Percentiles rank a stretch among this genome's conserved stretches.
These are phyloP conservation scores for Steatornis caripensis DNA, from an alignment of 2,113 vertebrate genomes.

Conservation along the genomic window DNA sequence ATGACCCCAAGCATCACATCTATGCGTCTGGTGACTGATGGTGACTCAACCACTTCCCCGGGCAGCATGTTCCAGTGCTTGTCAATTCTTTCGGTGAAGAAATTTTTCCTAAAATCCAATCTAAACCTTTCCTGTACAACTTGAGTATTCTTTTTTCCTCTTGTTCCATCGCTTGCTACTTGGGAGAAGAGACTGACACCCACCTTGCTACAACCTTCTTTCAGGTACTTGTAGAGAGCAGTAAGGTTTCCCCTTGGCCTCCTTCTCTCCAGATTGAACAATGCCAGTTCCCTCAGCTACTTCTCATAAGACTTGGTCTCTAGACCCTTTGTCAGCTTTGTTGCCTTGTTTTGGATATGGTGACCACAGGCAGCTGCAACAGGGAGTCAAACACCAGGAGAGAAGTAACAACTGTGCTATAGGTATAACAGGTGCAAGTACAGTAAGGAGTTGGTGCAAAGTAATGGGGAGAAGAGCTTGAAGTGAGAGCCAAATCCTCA, in stretches of 20 bases:
- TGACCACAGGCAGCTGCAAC: too few species aligned
- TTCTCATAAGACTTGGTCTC: neutral
- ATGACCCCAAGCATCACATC: too few species aligned
- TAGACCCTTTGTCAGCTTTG: neutral
- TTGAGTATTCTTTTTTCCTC: too few species aligned
- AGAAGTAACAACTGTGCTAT: neutral
- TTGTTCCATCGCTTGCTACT: rapidly evolving
- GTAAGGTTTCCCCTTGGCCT: neutral
- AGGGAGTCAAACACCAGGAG: neutral
- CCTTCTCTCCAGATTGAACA: neutral
- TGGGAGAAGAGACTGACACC: rapidly evolving
- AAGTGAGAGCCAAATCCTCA: neutral
- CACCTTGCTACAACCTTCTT: rapidly evolving
- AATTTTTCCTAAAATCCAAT: neutral
- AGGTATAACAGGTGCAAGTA: neutral
- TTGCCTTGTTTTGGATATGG: neutral
- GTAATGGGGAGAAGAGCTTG: neutral
- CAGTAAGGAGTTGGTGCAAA: neutral
- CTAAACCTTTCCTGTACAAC: too few species aligned
- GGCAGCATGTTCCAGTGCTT: neutral
- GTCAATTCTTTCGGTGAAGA: neutral
- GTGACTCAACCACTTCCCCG: neutral
- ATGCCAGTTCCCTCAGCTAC: neutral
- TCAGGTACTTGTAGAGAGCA: neutral
- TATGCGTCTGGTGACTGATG: neutral